Percentiles rank a stretch among this genome's conserved stretches.
phyloP scores from a whole-genome alignment of 2,888 invertebrate genomes.

The Cotesia congregata region DNA sequence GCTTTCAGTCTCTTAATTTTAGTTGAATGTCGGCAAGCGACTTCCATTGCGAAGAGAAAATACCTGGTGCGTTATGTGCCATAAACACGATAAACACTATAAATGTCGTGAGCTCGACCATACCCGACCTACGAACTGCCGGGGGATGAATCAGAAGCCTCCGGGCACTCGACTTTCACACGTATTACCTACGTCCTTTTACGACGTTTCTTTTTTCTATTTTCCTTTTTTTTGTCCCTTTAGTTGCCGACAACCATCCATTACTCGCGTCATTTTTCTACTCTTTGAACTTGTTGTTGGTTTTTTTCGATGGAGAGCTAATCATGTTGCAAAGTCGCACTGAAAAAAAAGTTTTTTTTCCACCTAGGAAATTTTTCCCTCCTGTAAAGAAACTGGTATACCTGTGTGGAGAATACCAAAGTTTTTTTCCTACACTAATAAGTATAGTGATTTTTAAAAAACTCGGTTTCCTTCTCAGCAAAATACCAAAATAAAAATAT shows the following conservation, averaged over 20 bases:
- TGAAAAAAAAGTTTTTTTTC: too few species aligned
- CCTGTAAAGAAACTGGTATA: too few species aligned
- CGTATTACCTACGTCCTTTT: conserved; percentile 39
- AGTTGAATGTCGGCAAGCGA: conserved; percentile 52
- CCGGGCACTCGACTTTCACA: conserved; percentile 29
- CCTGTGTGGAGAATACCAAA: too few species aligned
- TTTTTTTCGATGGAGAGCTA: neutral
- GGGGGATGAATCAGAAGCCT: conserved; percentile 20
- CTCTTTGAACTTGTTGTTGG: conserved; percentile 4
- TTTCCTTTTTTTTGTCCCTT: conserved; percentile 24
- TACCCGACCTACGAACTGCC: conserved; percentile 46
- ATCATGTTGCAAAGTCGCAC: conserved; percentile 12
- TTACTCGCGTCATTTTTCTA: conserved; percentile 17
- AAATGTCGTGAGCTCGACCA: conserved; percentile 52
- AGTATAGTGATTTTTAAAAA: too few species aligned
- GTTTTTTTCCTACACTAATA: too few species aligned
- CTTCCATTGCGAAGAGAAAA: conserved; percentile 54
- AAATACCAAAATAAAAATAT: too few species aligned
- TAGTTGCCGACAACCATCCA: conserved; percentile 18
- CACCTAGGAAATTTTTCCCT: too few species aligned
- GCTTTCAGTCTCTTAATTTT: conserved; percentile 59
- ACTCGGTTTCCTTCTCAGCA: too few species aligned
- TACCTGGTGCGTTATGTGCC: conserved; percentile 58
- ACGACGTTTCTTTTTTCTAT: conserved; percentile 33
- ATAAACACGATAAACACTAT: conserved; percentile 63